Evolutionary conservation across 2,888 invertebrate genomes (phyloP), one percentile per base, ranked within the genome.

Genomic region (Globia sparganii): DNA sequence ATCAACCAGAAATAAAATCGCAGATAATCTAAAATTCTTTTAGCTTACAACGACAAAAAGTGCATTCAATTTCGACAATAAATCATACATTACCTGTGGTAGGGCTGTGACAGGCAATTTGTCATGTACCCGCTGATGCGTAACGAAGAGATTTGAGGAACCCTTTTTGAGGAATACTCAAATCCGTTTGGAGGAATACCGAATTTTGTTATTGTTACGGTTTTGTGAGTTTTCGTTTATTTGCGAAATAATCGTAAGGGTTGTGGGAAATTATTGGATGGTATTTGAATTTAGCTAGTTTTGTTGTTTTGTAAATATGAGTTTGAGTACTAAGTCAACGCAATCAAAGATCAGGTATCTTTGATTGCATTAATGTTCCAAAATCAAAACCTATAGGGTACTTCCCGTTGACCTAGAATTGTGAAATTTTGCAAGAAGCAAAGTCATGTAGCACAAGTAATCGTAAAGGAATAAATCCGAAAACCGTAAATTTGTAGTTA

Each of bases 81-180:
- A 95, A 96, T 96, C 96, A 95, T 94, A 93, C 91, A 95, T 95
- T 96, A 96, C 96, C 96, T 96, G 96, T 85, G 93, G 88, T 91
- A 93, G 93, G 94, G 93, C 92, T 93, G 85, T 88, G 94, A 95
- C 96, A 96, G 94, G 94, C 94, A 95, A 96, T 96, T 96, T 96
- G 96, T 96, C 95, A 95, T 94, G 89, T 83, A 91, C 81, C 93
- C 94, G 92, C 91, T 94, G 95, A 94, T 89, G 93, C 94, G 93
- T 86, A 88, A 87, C 91, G 90, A 91, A 90, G 91, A 92, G 93
- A 94, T 94, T 92, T 86, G 87, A 84, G 91, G 86, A 92, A 91
- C 93, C 93, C 93, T 94, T 92, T 92, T 61, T 6, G 71, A 75
- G 49, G 66, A 80, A 81, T 77, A 79, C 74, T 73, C 66, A 58